phyloP scores from a whole-genome alignment of 1,140 invertebrate genomes.

The Drosophila navojoa region DNA sequence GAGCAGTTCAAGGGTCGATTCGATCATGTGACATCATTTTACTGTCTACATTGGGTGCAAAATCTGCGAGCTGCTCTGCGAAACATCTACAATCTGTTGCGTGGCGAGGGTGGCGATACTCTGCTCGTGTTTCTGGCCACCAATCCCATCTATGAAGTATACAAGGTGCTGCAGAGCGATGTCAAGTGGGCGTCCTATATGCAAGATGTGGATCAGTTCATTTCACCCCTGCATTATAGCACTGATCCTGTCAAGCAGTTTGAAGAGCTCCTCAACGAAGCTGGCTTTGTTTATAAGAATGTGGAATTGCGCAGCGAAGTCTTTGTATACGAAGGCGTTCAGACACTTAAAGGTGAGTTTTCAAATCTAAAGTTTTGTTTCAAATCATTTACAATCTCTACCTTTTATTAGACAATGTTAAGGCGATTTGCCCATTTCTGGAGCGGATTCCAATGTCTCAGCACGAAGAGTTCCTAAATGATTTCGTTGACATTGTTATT shows the following conservation, averaged over 20 bases:
- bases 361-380: too few relatives aligned
- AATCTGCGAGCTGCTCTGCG: constrained; percentile 87
- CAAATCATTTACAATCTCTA: too few relatives aligned
- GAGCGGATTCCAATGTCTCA: constrained; percentile 87
- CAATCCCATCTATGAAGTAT: constrained; percentile 90
- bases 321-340: constrained; percentile 87
- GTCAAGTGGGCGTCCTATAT: constrained; percentile 88
- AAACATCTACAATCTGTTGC: constrained; percentile 57
- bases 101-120: constrained; percentile 86
- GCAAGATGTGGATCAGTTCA: constrained; percentile 87
- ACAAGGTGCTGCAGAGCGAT: constrained; percentile 86
- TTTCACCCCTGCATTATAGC: constrained; percentile 88
- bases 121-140: constrained; percentile 89
- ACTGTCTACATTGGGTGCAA: constrained; percentile 92
- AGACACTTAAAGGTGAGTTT: constrained; percentile 54
- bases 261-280: constrained; percentile 86
- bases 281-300: constrained; percentile 88
- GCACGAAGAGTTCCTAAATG: constrained; percentile 87
- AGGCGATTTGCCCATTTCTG: constrained; percentile 91
- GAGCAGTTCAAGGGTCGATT: constrained; percentile 84
- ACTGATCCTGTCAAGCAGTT: constrained; percentile 87
- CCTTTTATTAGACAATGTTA: constrained; percentile 85
- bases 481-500: constrained; percentile 85
- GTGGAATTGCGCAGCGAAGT: constrained; percentile 87
- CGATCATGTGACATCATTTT: constrained; percentile 91